Conservation (phyloP, 2,888 invertebrate species). For the Torymus aiolomorphi region DNA sequence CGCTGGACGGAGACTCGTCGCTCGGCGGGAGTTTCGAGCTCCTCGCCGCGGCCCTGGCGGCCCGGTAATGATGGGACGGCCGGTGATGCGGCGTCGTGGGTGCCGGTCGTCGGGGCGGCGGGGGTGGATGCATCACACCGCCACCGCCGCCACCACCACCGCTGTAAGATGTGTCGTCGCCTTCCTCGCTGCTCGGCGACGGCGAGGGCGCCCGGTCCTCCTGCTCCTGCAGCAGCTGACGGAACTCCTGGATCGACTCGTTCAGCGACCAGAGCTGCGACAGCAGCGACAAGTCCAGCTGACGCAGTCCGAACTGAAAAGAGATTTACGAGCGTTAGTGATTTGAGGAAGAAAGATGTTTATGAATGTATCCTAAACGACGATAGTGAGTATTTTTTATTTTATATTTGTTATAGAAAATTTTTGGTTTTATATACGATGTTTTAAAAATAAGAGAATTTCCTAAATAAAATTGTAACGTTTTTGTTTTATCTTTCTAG, state of each 20-base stretch:
- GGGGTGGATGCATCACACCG: constrained; percentile 74
- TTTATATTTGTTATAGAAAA: no score
- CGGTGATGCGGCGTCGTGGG: constrained; percentile 67
- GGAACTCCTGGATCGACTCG: constrained; percentile 93
- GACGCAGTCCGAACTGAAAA: constrained; percentile 88
- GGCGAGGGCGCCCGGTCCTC: constrained; percentile 78
- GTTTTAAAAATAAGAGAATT: no score
- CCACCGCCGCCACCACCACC: constrained; percentile 47
- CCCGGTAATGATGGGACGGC: constrained; percentile 33
- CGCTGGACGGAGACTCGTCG: constrained; percentile 74
- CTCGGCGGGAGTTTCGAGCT: constrained; percentile 71
- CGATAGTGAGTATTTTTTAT: no score
- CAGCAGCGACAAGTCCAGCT: constrained; percentile 90
- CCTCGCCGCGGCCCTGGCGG: constrained; percentile 62
- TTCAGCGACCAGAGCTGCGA: constrained; percentile 95
- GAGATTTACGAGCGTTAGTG: background rate
- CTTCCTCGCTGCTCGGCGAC: constrained; percentile 77
- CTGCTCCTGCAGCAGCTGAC: constrained; percentile 81
- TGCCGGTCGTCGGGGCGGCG: constrained; percentile 75
- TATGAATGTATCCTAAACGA: no score
- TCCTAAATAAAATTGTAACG: no score
- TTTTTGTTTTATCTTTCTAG: no score
- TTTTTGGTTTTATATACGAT: no score
- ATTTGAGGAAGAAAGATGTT: no score
- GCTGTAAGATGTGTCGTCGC: constrained; percentile 72